Evolutionary conservation across 2,888 invertebrate species (phyloP).

Genomic region (Heliconius erato): DNA sequence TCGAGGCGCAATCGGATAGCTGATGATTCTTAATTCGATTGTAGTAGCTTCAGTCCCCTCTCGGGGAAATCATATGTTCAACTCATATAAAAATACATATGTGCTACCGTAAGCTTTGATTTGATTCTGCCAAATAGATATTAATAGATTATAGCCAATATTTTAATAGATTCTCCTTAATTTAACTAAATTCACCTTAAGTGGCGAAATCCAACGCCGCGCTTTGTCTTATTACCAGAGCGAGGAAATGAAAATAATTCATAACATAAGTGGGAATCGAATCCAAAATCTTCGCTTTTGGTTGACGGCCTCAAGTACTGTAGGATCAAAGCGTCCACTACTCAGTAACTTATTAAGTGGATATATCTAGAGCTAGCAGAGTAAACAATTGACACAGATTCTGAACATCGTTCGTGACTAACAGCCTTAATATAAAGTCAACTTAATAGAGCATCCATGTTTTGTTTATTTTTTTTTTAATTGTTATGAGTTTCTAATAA

Average conservation of each 20-base stretch:
- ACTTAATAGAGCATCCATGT: neutral
- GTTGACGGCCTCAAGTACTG: neutral
- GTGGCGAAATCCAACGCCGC: neutral
- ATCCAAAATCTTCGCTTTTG: neutral
- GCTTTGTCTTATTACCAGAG: neutral
- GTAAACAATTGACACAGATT: constrained; percentile 27
- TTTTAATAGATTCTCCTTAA: neutral
- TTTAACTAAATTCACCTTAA: neutral
- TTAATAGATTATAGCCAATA: no score
- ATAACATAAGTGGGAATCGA: neutral
- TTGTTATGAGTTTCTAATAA: neutral
- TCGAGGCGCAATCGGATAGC: neutral
- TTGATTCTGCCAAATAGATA: no score
- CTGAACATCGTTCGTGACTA: constrained; percentile 28
- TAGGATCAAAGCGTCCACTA: neutral
- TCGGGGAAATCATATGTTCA: neutral
- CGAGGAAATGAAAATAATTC: no score
- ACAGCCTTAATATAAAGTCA: neutral
- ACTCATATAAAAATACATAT: no score
- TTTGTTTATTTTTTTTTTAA: neutral
- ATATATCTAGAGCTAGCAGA: neutral
- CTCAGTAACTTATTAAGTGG: neutral
- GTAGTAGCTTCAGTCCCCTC: neutral
- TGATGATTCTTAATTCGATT: neutral
- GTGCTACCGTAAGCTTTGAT: no score